phyloP scores from a whole-genome alignment of 2,797 vertebrate species.

The Lepus townsendii region DNA sequence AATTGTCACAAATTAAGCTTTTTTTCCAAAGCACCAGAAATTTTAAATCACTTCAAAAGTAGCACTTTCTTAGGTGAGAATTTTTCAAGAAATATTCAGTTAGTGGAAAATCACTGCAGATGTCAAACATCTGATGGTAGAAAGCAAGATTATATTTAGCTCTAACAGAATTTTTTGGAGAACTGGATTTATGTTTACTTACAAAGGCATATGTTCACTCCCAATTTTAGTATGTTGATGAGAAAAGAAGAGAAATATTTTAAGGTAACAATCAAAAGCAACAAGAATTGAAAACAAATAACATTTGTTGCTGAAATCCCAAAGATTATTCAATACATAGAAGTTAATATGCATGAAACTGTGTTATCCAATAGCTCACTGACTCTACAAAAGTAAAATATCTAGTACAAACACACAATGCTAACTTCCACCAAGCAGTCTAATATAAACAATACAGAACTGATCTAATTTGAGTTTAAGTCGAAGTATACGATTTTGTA shows the following conservation, averaged over 20 bases:
- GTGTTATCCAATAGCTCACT: slow-evolving; percentile 10
- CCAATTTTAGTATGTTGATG: slow-evolving; percentile 71
- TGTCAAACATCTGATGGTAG: slow-evolving; percentile 81
- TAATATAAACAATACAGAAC: neutral
- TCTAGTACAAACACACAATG: neutral
- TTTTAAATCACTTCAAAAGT: slow-evolving; percentile 63
- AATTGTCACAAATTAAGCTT: neutral
- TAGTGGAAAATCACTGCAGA: slow-evolving; percentile 77
- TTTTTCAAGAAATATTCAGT: slow-evolving; percentile 75
- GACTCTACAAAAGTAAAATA: neutral
- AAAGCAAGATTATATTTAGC: slow-evolving; percentile 77
- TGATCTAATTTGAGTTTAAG: neutral
- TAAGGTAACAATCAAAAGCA: slow-evolving; percentile 72
- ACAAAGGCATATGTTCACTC: slow-evolving; percentile 76
- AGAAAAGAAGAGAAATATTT: slow-evolving; percentile 82
- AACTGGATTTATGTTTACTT: slow-evolving; percentile 77
- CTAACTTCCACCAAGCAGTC: neutral
- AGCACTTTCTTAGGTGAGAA: slow-evolving; percentile 62
- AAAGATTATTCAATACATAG: slow-evolving; percentile 42
- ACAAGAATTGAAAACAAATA: slow-evolving; percentile 74
- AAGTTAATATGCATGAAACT: slow-evolving; percentile 43
- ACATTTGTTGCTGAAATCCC: slow-evolving; percentile 74
- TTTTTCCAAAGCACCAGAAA: slow-evolving; percentile 32
- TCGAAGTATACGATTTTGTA: slow-evolving; percentile 3
- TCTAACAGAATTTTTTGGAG: slow-evolving; percentile 63